Conservation (phyloP, 2,797 vertebrate genomes). For the Megalops cyprinoides region DNA sequence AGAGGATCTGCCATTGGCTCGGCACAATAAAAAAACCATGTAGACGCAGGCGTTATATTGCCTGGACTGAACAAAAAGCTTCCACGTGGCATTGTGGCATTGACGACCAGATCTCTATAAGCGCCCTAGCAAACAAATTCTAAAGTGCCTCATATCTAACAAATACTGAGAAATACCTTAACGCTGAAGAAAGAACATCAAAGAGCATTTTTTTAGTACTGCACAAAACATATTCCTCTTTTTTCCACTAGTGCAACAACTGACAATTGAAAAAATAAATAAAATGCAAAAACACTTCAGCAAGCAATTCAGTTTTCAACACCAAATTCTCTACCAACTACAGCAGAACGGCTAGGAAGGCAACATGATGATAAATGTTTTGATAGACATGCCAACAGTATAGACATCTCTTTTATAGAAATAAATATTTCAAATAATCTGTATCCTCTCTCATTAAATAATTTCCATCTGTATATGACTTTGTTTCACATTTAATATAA, state of each 20-base stretch:
- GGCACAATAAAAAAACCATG: slow-evolving; percentile 39
- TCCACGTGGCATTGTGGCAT: slow-evolving; percentile 37
- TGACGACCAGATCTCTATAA: slow-evolving; percentile 50
- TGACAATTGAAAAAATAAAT: slow-evolving; percentile 67
- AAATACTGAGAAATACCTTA: slow-evolving; percentile 73
- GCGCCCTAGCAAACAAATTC: slow-evolving; percentile 53
- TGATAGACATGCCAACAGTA: slow-evolving; percentile 85
- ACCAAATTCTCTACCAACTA: slow-evolving; percentile 74
- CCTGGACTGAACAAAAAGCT: slow-evolving; percentile 32
- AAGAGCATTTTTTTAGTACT: slow-evolving; percentile 74
- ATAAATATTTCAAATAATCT: slow-evolving; percentile 82
- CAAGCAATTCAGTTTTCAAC: slow-evolving; percentile 79
- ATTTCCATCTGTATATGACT: slow-evolving; percentile 82
- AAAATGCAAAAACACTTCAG: slow-evolving; percentile 57
- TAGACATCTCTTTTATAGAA: slow-evolving; percentile 80
- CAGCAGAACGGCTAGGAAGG: slow-evolving; percentile 80
- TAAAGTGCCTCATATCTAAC: slow-evolving; percentile 74
- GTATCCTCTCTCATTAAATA: slow-evolving; percentile 81
- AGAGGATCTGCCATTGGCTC: slow-evolving; percentile 36
- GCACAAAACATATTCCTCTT: slow-evolving; percentile 51
- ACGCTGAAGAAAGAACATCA: slow-evolving; percentile 60
- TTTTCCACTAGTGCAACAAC: slow-evolving; percentile 76
- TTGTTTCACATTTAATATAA: slow-evolving; percentile 84
- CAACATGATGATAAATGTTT: slow-evolving; percentile 81
- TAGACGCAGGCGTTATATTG: slow-evolving; percentile 36